phyloP scores from a whole-genome alignment of 2,797 vertebrate species.

The Bradypodion ventrale region DNA sequence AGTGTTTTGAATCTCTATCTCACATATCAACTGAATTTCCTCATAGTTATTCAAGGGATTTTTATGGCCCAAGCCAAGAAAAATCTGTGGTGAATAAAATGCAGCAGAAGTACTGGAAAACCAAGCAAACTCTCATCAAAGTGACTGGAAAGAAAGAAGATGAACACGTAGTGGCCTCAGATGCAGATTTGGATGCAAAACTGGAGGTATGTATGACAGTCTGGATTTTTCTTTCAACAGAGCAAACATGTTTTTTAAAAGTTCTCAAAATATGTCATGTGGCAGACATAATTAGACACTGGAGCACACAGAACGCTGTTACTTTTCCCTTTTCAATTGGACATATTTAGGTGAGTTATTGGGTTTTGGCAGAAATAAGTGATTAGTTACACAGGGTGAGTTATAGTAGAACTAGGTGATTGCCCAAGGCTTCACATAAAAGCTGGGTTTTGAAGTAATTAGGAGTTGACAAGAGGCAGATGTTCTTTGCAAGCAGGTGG shows the following conservation, averaged over 20 bases:
- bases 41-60: slow-evolving; percentile 82
- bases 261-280: no score
- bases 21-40: not conserved
- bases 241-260: not conserved
- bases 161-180: slow-evolving; percentile 93
- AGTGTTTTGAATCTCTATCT: not conserved
- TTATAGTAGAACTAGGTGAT: not conserved
- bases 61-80: slow-evolving; percentile 88
- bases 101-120: slow-evolving; percentile 97
- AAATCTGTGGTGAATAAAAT: slow-evolving; percentile 96
- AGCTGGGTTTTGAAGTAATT: not conserved
- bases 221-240: not conserved
- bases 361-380: no score
- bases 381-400: no score
- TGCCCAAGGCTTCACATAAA: not conserved
- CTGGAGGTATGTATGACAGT: slow-evolving; percentile 83
- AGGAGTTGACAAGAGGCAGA: not conserved
- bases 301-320: no score
- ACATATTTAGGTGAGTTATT: no score
- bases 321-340: no score
- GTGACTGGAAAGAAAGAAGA: slow-evolving; percentile 97
- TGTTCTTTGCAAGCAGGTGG: not conserved
- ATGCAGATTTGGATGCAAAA: slow-evolving; percentile 93
- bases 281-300: no score
- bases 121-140: slow-evolving; percentile 95